Evolutionary conservation across 2,113 vertebrate species (phyloP), one percentile per base, ranked within the genome.

Genomic region (Sterrhoptilus dennistouni): DNA sequence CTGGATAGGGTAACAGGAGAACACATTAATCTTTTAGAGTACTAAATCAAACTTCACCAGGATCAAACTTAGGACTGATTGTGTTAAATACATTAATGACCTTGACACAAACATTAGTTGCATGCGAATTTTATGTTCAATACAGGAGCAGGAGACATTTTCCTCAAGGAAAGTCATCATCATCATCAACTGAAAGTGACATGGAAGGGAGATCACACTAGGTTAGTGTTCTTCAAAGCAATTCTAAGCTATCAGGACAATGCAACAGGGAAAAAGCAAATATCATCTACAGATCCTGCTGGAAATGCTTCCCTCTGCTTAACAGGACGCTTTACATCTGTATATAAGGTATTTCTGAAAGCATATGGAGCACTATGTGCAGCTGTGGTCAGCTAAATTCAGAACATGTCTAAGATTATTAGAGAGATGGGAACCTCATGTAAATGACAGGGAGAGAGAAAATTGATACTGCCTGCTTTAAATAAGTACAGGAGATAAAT

Each of bases 401-500:
- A 60, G 44, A 87, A 76, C 44, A 79, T 45, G 44, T 65, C 53
- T 44, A 52, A 75, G 38, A 78, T 52, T 56, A 82, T 36, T 53
- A 79, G 49, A 84, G 42, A 75, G 80, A 76, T 8, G 3, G 20
- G 31, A 85, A 68, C 44, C 53, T 69, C 33, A 50, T 4, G 14
- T 45, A 94, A 80, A 69, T 57, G 53, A 91, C 20, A 75, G 11
- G 70, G 38, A 89, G 28, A 64, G 24, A 93, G 14, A 87, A 83
- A 93, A 90, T 5, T 52, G 28, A 42, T 49, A 85, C 56, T 35
- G 52, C 16, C 60, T 57, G 28, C 54, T 89, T 92, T 65, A 81
- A 89, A 10, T 63, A 89, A 78, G 49, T 60, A 85, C n/a, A 65
- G 66, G 40, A 88, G 50, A 63, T 60, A 92, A 96, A 94, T 45